Evolutionary conservation across 2,113 vertebrate species (phyloP).

Genomic region (Vulpes lagopus): DNA sequence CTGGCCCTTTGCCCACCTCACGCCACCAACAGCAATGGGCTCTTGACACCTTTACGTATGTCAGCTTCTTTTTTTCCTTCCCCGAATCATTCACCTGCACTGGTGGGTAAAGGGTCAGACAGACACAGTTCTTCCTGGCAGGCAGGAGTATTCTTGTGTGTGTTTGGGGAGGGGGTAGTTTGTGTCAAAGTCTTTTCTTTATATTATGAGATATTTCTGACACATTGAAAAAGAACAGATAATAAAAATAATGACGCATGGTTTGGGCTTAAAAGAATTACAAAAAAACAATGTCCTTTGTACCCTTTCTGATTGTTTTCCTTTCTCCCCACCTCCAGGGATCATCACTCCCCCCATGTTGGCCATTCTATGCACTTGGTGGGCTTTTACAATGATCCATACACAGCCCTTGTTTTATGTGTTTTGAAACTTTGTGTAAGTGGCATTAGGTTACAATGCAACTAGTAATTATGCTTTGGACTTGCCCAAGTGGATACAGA

Average conservation of each 20-base stretch:
- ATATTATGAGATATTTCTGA: background rate
- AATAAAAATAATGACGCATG: background rate
- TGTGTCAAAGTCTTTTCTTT: background rate
- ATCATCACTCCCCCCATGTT: background rate
- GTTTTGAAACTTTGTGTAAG: background rate
- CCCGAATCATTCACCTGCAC: background rate
- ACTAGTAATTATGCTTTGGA: background rate
- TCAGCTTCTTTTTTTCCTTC: background rate
- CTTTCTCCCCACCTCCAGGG: background rate
- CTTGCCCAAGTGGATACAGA: background rate
- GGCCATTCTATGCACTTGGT: background rate
- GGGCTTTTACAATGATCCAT: background rate
- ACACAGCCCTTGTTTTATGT: background rate
- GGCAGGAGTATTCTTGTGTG: background rate
- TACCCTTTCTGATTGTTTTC: background rate
- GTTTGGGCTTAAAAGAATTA: background rate
- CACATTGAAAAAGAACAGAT: background rate
- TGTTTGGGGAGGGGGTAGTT: too few species aligned
- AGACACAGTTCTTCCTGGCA: background rate
- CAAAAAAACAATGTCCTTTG: background rate
- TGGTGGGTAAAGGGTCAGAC: background rate
- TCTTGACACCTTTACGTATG: background rate
- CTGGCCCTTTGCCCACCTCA: background rate
- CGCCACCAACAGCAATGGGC: background rate
- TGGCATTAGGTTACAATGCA: background rate